phyloP scores from a whole-genome alignment of 2,113 vertebrate genomes.

The Leptobrachium ailaonicum region DNA sequence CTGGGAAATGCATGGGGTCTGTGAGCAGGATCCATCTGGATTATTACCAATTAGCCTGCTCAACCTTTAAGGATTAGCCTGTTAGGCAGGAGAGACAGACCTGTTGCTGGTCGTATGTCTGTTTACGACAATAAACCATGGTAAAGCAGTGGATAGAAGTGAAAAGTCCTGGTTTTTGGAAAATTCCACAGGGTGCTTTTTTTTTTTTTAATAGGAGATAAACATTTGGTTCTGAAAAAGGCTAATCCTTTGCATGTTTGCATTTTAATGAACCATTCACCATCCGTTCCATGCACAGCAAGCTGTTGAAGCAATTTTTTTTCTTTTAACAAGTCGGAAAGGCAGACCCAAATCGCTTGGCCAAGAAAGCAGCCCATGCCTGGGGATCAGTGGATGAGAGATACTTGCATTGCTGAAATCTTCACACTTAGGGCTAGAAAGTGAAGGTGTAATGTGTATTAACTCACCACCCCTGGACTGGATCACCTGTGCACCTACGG shows the following conservation, averaged over 20 bases:
- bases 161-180: not conserved
- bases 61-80: not conserved
- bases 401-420: constrained; percentile 4
- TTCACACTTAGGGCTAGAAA: not conserved
- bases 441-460: not conserved
- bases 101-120: not conserved
- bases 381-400: constrained; percentile 11
- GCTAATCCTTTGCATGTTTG: constrained; percentile 19
- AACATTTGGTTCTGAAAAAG: constrained; percentile 28
- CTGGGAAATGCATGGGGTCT: not conserved
- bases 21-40: not conserved
- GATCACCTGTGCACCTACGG: too few relatives aligned
- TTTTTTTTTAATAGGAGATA: not conserved
- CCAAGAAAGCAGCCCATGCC: not conserved
- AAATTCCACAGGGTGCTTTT: not conserved
- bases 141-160: not conserved
- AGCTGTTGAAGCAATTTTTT: constrained; percentile 47
- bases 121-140: not conserved
- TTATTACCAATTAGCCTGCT: constrained; percentile 10
- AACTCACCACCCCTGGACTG: not conserved
- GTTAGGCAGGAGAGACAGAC: not conserved
- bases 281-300: constrained; percentile 5
- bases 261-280: constrained; percentile 44
- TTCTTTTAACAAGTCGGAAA: constrained; percentile 5
- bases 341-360: constrained; percentile 35